Conservation (phyloP, 2,888 invertebrate genomes). For the Actias luna region DNA sequence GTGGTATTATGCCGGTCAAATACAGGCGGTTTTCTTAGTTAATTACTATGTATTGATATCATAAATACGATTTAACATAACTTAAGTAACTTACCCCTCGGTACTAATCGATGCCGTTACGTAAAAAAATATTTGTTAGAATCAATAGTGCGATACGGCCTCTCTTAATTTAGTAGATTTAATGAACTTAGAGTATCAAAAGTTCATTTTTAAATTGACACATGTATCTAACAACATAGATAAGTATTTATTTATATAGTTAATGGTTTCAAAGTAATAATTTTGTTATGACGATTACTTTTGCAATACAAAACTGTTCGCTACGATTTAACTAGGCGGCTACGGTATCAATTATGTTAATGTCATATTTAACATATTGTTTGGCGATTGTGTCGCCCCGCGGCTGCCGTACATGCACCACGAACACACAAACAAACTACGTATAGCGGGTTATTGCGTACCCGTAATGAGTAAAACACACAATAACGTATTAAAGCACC, state of each 20-base stretch:
- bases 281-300: background rate
- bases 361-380: conserved; percentile 56
- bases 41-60: too few species aligned
- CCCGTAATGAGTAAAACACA: conserved; percentile 53
- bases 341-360: conserved; percentile 54
- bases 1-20: background rate
- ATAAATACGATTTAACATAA: background rate
- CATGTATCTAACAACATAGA: background rate
- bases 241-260: background rate
- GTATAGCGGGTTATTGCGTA: conserved; percentile 58
- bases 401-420: conserved; percentile 44
- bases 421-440: conserved; percentile 60
- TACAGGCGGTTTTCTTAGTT: too few species aligned
- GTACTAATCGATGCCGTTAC: background rate
- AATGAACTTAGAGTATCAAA: background rate
- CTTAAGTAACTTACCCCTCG: background rate
- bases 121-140: background rate
- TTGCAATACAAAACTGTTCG: conserved; percentile 39
- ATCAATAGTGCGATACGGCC: background rate
- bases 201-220: background rate
- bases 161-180: background rate
- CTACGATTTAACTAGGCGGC: conserved; percentile 40
- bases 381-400: conserved; percentile 44
- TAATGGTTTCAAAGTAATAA: background rate
- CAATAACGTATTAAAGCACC: conserved; percentile 37